Evolutionary conservation across 2,888 invertebrate genomes (phyloP), one percentile per base, ranked within the genome.

Genomic region (Meliscaeva auricollis): DNA sequence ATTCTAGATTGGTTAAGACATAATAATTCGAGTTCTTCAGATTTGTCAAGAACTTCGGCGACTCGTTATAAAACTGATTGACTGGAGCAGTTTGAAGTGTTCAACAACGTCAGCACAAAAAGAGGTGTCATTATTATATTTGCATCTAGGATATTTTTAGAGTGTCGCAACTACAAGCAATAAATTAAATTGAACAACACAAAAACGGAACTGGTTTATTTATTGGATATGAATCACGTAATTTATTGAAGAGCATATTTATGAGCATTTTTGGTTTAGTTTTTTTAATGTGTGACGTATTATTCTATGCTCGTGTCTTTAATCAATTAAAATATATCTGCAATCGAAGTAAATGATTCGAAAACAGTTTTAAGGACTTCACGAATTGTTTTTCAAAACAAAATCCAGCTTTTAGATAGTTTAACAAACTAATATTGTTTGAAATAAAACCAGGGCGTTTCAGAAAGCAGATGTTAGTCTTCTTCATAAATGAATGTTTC

Each of bases 131-230:
- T 58, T 32, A 46, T 35, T 50, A 20, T 72, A 35, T 66, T 66
- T 73, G 73, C 58, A 44, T 30, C 46, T 8, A 69, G 62, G 69
- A 75, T 62, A 80, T 74, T 35, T 80, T 46, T 46, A 46, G 41
- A 32, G 74, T 68, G 62, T 60, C 35, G 54, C 60, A 62, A 17
- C 17, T 68, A 74, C 60, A 62, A 30, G 52, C 60, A 69, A 74
- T 74, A 80, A 74, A 69, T 75, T 60, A 60, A 50, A 52, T 62
- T 41, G 60, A 73, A 72, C 46, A 26, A n/a, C 48, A 11, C 35
- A 72, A 35, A 50, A 60, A 60, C 32, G 60, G 60, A 56, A 50
- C 35, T 38, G 13, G 50, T 32, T 70, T 56, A 35, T 58, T 46
- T 72, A 46, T 72, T 46, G 1, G 8, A 56, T 56, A 44, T 70